Percentiles rank a stretch among this genome's conserved stretches.
Conservation (phyloP, 2,113 vertebrate genomes). For the Tetraodon nigroviridis region DNA sequence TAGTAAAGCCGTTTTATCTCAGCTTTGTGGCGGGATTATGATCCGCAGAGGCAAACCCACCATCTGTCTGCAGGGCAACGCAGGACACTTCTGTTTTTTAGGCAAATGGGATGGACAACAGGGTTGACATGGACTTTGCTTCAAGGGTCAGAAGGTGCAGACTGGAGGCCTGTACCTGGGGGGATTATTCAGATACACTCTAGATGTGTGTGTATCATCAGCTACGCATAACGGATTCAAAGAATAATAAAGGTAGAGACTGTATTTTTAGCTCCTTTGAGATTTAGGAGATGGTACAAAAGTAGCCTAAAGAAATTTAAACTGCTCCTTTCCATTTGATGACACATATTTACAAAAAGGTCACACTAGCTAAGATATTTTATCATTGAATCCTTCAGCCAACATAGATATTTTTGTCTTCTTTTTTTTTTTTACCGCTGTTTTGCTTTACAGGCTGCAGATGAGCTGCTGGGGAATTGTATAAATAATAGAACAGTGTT, state of each 20-base stretch:
- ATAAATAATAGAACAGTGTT: conserved; percentile 1
- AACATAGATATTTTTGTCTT: too few species aligned
- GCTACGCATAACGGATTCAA: too few species aligned
- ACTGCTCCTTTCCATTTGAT: too few species aligned
- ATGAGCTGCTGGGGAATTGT: conserved; percentile 18
- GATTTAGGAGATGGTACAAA: too few species aligned
- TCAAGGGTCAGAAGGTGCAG: conserved; percentile 36
- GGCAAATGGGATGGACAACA: background rate
- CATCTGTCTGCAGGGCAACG: conserved; percentile 69
- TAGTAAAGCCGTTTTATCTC: conserved; percentile 84
- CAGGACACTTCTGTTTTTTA: background rate
- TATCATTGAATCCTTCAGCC: too few species aligned
- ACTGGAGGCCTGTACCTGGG: background rate
- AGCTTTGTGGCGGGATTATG: conserved; percentile 84
- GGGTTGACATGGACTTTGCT: conserved; percentile 28
- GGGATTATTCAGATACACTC: background rate
- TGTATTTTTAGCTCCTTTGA: too few species aligned
- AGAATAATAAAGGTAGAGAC: too few species aligned
- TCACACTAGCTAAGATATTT: too few species aligned
- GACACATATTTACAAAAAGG: too few species aligned
- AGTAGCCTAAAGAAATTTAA: too few species aligned
- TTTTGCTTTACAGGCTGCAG: conserved; percentile 37
- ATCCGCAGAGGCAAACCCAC: conserved; percentile 78
- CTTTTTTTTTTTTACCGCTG: conserved; percentile 5
- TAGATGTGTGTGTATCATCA: background rate